Evolutionary conservation across 2,888 invertebrate species (phyloP), one percentile per base, ranked within the genome.

Genomic region (Euplagia quadripunctaria): DNA sequence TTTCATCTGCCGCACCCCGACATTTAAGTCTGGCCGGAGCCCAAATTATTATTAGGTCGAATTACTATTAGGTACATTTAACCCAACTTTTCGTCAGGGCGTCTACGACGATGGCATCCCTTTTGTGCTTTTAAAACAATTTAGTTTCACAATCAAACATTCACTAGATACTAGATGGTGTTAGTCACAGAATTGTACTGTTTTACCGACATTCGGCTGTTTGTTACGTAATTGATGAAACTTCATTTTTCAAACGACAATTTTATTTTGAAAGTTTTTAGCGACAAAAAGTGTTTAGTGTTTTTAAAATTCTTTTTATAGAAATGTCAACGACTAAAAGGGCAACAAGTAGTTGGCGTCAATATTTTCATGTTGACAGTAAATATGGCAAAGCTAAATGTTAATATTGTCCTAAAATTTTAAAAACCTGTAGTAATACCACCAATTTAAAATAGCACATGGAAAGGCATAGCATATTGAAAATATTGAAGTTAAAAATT

Each of bases 351-450:
- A 63, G 41, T 67, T 72, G 63, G 51, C 63, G 63, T 63, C 67
- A 63, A 68, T 67, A 67, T 72, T 71, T 68, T 63, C 63, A 63
- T 67, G 46, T 71, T 46, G 51, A 64, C 64, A 64, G 12, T 14
- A 43, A 43, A 43, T 43, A 4, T 43, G 43, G 43, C 43, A 43
- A 43, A 8, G 43, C 8, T 43, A 43, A 43, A 43, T 43, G 43
- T 43, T 6, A 43, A 43, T 43, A 43, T 58, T 58, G 58, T n/a
- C 55, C 20, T 58, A 80, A 76, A 72, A 71, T 64, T 76, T 72
- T 6, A 75, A 79, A 81, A 79, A 79, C 75, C n/a, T 79, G 76
- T 52, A 76, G 74, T 73, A 78, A 78, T 75, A 78, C 76, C 55
- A 49, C 49, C 12, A 49, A 76, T 72, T 75, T 78, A 64, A 78